These are phyloP conservation scores for Troides aeacus DNA, from an alignment of 2,888 invertebrate genomes.

Conservation along the genomic window DNA sequence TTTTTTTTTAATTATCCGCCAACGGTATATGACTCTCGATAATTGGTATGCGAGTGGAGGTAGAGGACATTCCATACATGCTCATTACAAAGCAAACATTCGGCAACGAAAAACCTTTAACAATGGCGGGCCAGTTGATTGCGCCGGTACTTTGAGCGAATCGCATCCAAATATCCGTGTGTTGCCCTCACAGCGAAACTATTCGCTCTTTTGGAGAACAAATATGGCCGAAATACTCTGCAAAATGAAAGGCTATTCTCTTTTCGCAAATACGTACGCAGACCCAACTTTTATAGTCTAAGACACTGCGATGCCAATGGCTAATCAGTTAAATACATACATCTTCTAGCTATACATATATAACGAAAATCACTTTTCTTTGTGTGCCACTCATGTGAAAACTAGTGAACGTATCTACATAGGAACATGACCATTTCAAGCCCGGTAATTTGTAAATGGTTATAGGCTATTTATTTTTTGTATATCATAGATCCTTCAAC, in stretches of 20 bases:
- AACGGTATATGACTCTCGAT: background rate
- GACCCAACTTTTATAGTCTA: slow-evolving; percentile 8
- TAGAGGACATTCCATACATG: background rate
- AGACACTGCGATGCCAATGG: background rate
- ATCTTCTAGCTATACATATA: too few species aligned
- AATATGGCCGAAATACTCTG: slow-evolving; percentile 18
- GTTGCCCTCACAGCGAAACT: slow-evolving; percentile 25
- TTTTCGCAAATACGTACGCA: slow-evolving; percentile 1
- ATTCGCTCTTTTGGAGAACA: slow-evolving; percentile 25
- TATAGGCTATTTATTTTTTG: too few species aligned
- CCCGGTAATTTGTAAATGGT: too few species aligned
- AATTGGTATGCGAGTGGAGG: background rate
- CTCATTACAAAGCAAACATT: slow-evolving; percentile 27
- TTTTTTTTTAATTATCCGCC: background rate
- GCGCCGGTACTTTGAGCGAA: slow-evolving; percentile 21
- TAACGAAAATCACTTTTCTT: too few species aligned
- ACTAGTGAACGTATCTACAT: too few species aligned
- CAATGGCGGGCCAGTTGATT: slow-evolving; percentile 26
- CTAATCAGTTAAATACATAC: background rate
- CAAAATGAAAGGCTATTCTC: slow-evolving; percentile 14
- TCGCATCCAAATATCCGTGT: slow-evolving; percentile 23
- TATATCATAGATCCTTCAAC: too few species aligned
- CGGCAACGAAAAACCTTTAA: slow-evolving; percentile 26
- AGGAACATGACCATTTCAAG: too few species aligned
- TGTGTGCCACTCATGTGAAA: too few species aligned